Percentiles rank a stretch among this genome's conserved stretches.
phyloP scores from a whole-genome alignment of 2,113 vertebrate genomes.

The Sarotherodon lohbergeri region DNA sequence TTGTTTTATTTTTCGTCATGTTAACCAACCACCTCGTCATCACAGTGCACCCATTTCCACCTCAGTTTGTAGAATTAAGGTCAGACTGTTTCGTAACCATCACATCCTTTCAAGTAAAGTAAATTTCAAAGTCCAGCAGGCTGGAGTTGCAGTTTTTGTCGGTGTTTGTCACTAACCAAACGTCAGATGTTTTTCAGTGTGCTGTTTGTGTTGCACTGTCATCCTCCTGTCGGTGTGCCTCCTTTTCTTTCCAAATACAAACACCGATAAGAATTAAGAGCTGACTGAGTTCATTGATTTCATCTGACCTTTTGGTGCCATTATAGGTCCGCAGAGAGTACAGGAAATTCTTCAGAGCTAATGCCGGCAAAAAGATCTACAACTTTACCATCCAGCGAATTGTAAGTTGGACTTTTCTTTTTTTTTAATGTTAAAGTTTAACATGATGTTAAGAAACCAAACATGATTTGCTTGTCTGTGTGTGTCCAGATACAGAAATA shows the following conservation, averaged over 20 bases:
- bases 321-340: conserved; percentile 93
- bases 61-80: conserved; percentile 22
- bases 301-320: conserved; percentile 5
- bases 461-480: not conserved
- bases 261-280: not conserved
- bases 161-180: conserved; percentile 54
- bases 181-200: conserved; percentile 17
- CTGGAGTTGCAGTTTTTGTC: not conserved
- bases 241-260: not conserved
- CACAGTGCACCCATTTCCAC: conserved; percentile 3
- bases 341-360: conserved; percentile 96
- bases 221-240: not conserved
- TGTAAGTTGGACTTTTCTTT: conserved; percentile 72
- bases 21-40: conserved; percentile 10
- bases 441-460: not conserved
- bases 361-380: conserved; percentile 97
- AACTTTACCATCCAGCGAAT: conserved; percentile 93
- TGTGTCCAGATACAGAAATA: conserved; percentile 89
- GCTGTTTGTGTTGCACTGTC: not conserved
- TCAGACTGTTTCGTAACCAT: conserved; percentile 15
- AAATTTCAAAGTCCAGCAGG: not conserved
- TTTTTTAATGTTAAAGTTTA: not conserved
- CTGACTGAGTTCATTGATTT: not conserved
- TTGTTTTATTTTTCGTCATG: not conserved
- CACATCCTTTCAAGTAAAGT: conserved; percentile 1